A percentile compares a stretch with the other conserved stretches of the same genome.
phyloP scores from a whole-genome alignment of 2,113 vertebrate species.

The Ciconia boyciana region DNA sequence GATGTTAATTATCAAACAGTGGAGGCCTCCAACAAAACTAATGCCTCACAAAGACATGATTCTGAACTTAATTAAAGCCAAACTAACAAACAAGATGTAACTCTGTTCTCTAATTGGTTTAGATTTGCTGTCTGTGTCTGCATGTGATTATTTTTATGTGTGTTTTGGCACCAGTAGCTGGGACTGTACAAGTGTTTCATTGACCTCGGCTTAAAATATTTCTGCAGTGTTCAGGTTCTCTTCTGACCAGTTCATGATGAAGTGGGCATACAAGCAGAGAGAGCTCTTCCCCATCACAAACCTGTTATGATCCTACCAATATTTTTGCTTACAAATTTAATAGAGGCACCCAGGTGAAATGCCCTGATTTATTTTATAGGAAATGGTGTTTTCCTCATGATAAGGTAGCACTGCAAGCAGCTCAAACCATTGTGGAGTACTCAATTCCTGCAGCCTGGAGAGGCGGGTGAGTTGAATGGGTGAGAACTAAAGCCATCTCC shows the following conservation, averaged over 20 bases:
- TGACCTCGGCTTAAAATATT: not conserved
- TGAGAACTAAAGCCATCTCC: not conserved
- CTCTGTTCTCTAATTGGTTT: not conserved
- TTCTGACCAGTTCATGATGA: not conserved
- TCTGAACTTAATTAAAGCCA: conserved; percentile 18
- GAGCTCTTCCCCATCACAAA: not conserved
- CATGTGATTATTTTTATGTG: not conserved
- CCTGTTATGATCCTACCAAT: not conserved
- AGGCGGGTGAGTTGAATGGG: not conserved
- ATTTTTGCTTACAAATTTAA: not conserved
- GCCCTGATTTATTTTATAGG: not conserved
- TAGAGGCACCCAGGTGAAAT: not conserved
- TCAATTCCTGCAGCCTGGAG: not conserved
- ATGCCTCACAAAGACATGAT: not conserved
- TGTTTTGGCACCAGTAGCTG: not conserved
- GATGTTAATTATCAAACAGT: not conserved
- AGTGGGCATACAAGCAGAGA: not conserved
- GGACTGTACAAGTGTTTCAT: not conserved
- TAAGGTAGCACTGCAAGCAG: not conserved
- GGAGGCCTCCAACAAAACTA: not conserved
- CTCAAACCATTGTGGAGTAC: not conserved
- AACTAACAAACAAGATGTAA: not conserved
- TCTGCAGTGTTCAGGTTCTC: not conserved
- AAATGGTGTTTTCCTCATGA: not conserved
- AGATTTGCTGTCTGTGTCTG: not conserved